A percentile compares a stretch with the other conserved stretches of the same genome.
phyloP scores from a whole-genome alignment of 2,113 vertebrate genomes.

The Myotis davidii region DNA sequence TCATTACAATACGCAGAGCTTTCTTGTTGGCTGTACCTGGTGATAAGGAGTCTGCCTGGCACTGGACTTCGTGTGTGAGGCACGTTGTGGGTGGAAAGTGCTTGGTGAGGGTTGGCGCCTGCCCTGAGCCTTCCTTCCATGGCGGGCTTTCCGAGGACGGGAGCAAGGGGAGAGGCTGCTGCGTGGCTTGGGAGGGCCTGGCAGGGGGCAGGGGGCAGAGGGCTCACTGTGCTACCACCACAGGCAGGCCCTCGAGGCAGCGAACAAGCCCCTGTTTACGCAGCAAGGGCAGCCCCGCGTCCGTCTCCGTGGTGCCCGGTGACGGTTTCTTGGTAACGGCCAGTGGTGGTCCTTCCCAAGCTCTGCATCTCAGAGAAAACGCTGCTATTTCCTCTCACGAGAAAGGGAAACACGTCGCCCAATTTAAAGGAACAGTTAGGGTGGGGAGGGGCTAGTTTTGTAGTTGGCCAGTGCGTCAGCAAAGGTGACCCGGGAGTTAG shows the following conservation, averaged over 20 bases:
- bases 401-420: neutral
- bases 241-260: neutral
- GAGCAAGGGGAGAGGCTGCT: neutral
- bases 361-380: neutral
- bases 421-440: neutral
- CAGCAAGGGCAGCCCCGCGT: rapidly evolving
- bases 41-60: neutral
- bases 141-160: neutral
- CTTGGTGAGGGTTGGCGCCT: neutral
- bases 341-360: neutral
- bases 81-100: neutral
- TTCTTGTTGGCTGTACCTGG: neutral
- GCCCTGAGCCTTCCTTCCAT: neutral
- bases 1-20: constrained; percentile 18
- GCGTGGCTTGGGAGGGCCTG: neutral
- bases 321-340: neutral
- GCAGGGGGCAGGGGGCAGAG: neutral
- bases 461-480: neutral
- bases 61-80: neutral
- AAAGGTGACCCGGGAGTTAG: neutral
- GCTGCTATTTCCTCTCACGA: neutral
- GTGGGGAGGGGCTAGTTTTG: neutral
- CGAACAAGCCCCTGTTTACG: neutral
- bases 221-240: neutral
- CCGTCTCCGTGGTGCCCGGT: neutral